Percentiles rank a stretch among this genome's conserved stretches.
phyloP scores from a whole-genome alignment of 2,888 invertebrate genomes.

The Mesorhabditis sp. region DNA sequence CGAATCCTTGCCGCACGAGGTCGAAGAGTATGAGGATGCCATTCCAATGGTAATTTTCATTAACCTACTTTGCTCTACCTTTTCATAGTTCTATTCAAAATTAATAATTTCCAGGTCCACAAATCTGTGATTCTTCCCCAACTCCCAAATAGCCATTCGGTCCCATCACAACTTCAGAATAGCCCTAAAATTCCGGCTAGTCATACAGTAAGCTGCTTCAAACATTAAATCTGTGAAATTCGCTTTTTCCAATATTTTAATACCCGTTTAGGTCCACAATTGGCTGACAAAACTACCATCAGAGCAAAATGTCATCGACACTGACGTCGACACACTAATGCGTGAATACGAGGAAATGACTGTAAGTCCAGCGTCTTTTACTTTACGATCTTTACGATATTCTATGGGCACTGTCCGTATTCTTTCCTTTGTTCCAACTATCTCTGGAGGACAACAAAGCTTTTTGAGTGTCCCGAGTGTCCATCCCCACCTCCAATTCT shows the following conservation, averaged over 20 bases:
- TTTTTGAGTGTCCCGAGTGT: no score
- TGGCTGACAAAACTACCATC: constrained; percentile 1
- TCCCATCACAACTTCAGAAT: background rate
- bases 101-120: background rate
- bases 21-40: background rate
- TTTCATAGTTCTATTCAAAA: background rate
- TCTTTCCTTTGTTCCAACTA: no score
- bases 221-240: background rate
- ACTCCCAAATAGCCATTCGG: constrained; percentile 2
- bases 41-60: background rate
- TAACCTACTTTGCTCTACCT: background rate
- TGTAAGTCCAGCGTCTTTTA: background rate
- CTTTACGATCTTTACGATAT: background rate
- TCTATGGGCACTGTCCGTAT: no score
- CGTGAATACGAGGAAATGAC: constrained; percentile 1
- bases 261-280: background rate
- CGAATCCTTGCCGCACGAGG: background rate
- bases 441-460: no score
- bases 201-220: background rate
- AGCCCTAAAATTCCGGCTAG: background rate
- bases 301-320: background rate
- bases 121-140: background rate
- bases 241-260: background rate
- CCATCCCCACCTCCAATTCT: no score
- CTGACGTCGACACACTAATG: constrained; percentile 1